Conservation (phyloP, 2,888 invertebrate species). For the Netelia fuscicornis region DNA sequence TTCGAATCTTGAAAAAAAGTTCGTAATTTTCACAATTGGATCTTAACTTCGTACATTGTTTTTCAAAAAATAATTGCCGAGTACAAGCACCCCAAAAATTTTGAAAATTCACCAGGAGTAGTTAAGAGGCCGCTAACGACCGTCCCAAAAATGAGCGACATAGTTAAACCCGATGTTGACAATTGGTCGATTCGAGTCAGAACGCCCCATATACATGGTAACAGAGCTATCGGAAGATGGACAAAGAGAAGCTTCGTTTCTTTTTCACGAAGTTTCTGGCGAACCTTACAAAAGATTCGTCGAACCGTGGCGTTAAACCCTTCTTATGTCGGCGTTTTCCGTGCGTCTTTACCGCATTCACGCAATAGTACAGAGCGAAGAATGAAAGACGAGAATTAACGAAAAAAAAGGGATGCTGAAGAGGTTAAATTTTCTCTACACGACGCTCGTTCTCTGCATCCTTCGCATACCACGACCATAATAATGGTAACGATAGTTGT, state of each 20-base stretch:
- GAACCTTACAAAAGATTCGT: conserved; percentile 61
- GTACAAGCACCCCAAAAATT: too few species aligned
- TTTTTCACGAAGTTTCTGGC: conserved; percentile 23
- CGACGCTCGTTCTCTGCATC: not conserved
- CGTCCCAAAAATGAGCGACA: too few species aligned
- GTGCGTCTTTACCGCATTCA: conserved; percentile 26
- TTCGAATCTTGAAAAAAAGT: too few species aligned
- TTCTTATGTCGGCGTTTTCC: conserved; percentile 24
- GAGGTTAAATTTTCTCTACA: not conserved
- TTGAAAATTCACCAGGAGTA: too few species aligned
- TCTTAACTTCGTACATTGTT: too few species aligned
- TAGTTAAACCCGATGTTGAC: too few species aligned
- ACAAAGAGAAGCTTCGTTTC: conserved; percentile 29
- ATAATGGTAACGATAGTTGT: too few species aligned
- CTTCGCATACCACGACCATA: not conserved
- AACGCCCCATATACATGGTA: not conserved
- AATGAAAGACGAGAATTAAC: conserved; percentile 31
- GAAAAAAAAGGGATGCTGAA: not conserved
- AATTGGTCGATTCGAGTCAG: too few species aligned
- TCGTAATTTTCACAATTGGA: too few species aligned
- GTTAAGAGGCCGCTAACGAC: too few species aligned
- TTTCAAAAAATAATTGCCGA: too few species aligned
- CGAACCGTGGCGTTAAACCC: conserved; percentile 57
- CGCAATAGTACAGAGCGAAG: conserved; percentile 23
- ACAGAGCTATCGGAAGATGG: conserved; percentile 36